Percentiles rank a stretch among this genome's conserved stretches.
phyloP scores from a whole-genome alignment of 2,888 invertebrate genomes.

The Entomobrya proxima region DNA sequence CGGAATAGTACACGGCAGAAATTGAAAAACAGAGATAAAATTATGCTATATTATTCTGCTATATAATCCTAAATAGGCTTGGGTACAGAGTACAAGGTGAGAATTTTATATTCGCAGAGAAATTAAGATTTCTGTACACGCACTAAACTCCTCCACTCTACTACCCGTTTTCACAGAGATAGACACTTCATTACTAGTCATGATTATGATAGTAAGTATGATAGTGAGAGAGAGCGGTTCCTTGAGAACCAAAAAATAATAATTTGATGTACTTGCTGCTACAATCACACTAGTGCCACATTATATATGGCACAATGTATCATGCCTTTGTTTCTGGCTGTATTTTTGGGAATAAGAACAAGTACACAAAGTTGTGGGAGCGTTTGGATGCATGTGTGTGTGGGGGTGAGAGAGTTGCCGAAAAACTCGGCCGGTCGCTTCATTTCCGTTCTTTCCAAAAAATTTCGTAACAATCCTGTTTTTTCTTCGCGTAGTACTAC shows the following conservation, averaged over 20 bases:
- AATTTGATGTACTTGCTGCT: not conserved
- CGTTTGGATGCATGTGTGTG: not conserved
- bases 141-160: not conserved
- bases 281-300: too few relatives aligned
- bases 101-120: constrained; percentile 37
- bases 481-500: too few relatives aligned
- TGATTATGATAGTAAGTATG: too few relatives aligned
- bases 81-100: constrained; percentile 10
- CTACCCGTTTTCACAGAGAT: not conserved
- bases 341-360: not conserved
- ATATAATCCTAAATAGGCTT: not conserved
- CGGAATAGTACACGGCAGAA: too few relatives aligned
- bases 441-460: constrained; percentile 48
- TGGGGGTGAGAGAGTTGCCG: constrained; percentile 2
- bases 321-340: not conserved
- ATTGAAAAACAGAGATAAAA: not conserved
- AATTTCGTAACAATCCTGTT: constrained; percentile 48
- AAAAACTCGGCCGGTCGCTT: constrained; percentile 48
- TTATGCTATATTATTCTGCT: not conserved
- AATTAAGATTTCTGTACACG: constrained; percentile 49
- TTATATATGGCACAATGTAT: too few relatives aligned
- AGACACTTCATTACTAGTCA: constrained; percentile 20
- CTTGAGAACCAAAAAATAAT: constrained; percentile 34
- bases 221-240: not conserved
- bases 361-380: not conserved